Percentiles rank a stretch among this genome's conserved stretches.
phyloP scores from a whole-genome alignment of 2,888 invertebrate species.

The Dasypolia templi region DNA sequence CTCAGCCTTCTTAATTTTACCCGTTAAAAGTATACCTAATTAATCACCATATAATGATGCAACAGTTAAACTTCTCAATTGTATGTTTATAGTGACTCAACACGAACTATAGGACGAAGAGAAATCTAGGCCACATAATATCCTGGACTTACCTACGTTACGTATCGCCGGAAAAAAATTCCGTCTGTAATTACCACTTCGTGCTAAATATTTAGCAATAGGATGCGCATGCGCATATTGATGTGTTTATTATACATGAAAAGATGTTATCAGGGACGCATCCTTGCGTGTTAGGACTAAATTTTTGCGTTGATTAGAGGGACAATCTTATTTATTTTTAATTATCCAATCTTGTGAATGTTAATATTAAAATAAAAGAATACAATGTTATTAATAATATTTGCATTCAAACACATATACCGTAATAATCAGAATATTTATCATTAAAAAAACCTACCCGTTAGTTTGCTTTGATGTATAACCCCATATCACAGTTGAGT shows the following conservation, averaged over 20 bases:
- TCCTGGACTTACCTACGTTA: constrained; percentile 55
- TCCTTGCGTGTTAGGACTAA: constrained; percentile 39
- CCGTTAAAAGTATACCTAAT: not conserved
- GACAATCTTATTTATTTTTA: not conserved
- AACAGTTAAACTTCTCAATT: constrained; percentile 14
- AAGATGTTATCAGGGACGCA: constrained; percentile 33
- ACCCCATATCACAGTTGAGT: too few relatives aligned
- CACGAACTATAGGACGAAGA: constrained; percentile 41
- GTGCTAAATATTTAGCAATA: constrained; percentile 40
- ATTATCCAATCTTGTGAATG: not conserved
- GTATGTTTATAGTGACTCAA: constrained; percentile 8
- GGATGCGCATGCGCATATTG: constrained; percentile 46
- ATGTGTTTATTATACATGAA: constrained; percentile 35
- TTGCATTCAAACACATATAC: too few relatives aligned
- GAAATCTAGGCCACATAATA: constrained; percentile 69
- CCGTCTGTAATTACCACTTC: constrained; percentile 38
- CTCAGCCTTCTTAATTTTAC: not conserved
- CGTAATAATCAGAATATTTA: too few relatives aligned
- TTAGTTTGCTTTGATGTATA: not conserved
- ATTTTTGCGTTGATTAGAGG: constrained; percentile 1
- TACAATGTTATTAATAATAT: too few relatives aligned
- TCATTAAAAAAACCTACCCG: not conserved
- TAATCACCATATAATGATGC: not conserved
- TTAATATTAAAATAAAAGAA: too few relatives aligned
- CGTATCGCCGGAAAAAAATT: constrained; percentile 54